Evolutionary conservation across 2,888 invertebrate species (phyloP).

Genomic region (Thereva unica): DNA sequence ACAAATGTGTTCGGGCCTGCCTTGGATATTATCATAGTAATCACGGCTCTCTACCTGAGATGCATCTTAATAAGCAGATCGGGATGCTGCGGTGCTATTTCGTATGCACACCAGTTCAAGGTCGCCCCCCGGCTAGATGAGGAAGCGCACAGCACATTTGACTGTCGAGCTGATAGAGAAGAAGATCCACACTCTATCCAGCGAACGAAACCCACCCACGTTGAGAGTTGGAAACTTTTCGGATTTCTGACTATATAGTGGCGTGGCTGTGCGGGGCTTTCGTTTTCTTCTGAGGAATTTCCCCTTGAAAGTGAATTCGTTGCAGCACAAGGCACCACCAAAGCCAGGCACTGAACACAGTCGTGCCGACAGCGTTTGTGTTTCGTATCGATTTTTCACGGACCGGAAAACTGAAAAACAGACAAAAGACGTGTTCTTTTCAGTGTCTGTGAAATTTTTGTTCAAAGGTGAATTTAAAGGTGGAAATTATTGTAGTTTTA

Average conservation of each 20-base stretch:
- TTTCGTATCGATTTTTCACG: constrained; percentile 1
- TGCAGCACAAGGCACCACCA: background rate
- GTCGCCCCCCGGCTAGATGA: background rate
- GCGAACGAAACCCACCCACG: constrained; percentile 4
- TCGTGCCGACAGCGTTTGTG: background rate
- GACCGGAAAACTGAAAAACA: no score
- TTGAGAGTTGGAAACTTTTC: background rate
- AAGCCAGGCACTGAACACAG: background rate
- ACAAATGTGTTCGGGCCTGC: background rate
- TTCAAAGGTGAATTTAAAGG: no score
- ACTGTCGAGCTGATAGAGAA: no score
- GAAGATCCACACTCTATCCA: background rate
- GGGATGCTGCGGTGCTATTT: background rate
- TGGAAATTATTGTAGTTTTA: no score
- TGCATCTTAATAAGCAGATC: constrained; percentile 10
- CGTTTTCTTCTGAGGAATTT: constrained; percentile 14
- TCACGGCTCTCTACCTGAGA: background rate
- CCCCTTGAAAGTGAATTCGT: constrained; percentile 12
- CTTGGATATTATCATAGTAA: background rate
- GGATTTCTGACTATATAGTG: background rate
- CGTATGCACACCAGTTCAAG: constrained; percentile 1
- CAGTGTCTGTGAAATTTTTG: no score
- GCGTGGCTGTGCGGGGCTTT: background rate
- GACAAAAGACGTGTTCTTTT: no score
- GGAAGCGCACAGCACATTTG: no score